Conservation (phyloP, 1,140 invertebrate species). For the Orius insidiosus region DNA sequence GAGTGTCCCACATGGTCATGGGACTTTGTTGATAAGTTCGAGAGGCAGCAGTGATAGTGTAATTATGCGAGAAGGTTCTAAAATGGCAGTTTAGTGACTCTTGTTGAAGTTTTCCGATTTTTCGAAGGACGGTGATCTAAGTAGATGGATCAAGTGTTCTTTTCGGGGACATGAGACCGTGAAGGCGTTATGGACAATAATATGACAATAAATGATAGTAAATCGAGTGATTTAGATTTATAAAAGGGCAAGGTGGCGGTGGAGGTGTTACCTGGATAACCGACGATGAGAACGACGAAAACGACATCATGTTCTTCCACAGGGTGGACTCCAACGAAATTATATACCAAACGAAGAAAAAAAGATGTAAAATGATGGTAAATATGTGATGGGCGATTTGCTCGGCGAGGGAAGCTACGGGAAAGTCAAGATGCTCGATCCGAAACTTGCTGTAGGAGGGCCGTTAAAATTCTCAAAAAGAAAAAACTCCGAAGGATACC, state of each 20-base stretch:
- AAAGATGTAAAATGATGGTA: slow-evolving; percentile 86
- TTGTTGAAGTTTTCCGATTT: neutral
- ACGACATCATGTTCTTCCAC: slow-evolving; percentile 71
- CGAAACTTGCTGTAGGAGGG: slow-evolving; percentile 70
- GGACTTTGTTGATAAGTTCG: too few species aligned
- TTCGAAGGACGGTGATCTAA: too few species aligned
- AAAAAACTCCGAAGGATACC: slow-evolving; percentile 86
- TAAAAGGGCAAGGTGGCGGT: slow-evolving; percentile 28
- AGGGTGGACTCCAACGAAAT: slow-evolving; percentile 87
- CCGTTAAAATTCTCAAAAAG: slow-evolving; percentile 89
- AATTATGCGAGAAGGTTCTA: neutral
- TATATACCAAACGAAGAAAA: slow-evolving; percentile 79
- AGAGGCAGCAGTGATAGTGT: too few species aligned
- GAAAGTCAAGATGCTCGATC: slow-evolving; percentile 95
- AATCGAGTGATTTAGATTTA: slow-evolving; percentile 24
- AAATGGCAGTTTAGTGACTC: slow-evolving; percentile 10
- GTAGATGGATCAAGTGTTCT: too few species aligned
- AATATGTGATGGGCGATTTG: slow-evolving; percentile 94
- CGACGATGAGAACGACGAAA: slow-evolving; percentile 43
- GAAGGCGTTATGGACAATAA: slow-evolving; percentile 21
- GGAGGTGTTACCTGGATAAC: slow-evolving; percentile 39
- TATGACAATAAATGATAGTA: slow-evolving; percentile 20
- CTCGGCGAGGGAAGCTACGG: slow-evolving; percentile 86
- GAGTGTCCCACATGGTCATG: too few species aligned
- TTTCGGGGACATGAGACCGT: neutral